Evolutionary conservation across 2,797 vertebrate species (phyloP).

Genomic region (Bradypodion pumilum): DNA sequence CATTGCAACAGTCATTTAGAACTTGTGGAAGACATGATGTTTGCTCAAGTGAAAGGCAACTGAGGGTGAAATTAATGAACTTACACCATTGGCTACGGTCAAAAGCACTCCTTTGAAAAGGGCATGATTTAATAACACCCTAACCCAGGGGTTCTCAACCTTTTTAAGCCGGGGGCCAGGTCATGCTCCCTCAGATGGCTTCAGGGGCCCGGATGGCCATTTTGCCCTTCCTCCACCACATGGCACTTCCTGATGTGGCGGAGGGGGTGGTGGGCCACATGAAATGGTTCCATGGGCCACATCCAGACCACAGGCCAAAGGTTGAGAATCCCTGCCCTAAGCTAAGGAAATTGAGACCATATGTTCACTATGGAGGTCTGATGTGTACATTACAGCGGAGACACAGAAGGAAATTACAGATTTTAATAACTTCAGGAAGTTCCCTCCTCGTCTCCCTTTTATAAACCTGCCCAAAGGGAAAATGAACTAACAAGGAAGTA

Average conservation of each 20-base stretch:
- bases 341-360: not conserved
- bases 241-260: no score
- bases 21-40: not conserved
- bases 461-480: not conserved
- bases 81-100: not conserved
- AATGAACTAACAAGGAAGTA: not conserved
- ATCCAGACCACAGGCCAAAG: no score
- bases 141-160: no score
- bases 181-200: no score
- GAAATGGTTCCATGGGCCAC: no score
- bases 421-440: not conserved
- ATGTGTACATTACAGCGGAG: not conserved
- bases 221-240: no score
- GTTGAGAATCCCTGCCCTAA: no score
- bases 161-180: no score
- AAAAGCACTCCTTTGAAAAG: not conserved
- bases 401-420: not conserved
- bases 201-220: no score
- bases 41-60: not conserved
- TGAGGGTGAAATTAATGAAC: not conserved
- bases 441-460: not conserved
- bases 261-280: no score
- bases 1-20: not conserved
- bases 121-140: not conserved
- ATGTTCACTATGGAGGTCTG: not conserved